Base-by-base conservation (phyloP, 1,140 invertebrate genomes). In the Neodiprion fabricii region DNA sequence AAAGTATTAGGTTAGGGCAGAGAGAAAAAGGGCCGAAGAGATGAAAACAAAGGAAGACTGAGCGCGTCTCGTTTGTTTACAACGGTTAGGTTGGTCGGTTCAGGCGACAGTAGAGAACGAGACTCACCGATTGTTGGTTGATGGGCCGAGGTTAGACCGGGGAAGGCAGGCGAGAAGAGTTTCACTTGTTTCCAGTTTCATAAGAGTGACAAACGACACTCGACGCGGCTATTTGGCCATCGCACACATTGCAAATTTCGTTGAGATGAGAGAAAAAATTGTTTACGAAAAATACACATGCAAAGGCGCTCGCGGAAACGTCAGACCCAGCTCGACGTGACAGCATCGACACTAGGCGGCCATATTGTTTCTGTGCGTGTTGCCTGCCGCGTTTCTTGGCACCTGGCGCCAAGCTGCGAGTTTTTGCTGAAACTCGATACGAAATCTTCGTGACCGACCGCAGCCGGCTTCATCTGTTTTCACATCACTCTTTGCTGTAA, bases 341-440 rank as follows among this genome's bases (percentile, higher is more conserved):
- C 81, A 84, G 80, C 84, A 77, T 78, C 76, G 82, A 80, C 78
- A 80, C 84, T 82, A 75, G 77, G 81, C 85, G 77, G 84, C 85
- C 86, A 87, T 86, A 71, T 86, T 86, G 82, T 61, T 4, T 61
- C 11, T 8, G n/a, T 61, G 11, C 1, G 28, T 40, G 28, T 40
- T 40, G 28, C 28, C 28, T 40, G 28, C 28, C 28, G 28, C 28
- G 28, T 40, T 40, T 40, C 28, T 40, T 40, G 28, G 66, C 49
- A 66, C 10, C 21, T 47, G 23, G 48, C 61, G 7, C 49, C 28
- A 17, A 12, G 23, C 53, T 17, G 47, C 61, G 7, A 2, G 14
- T 49, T 50, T 50, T 14, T 66, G 28, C 66, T 73, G 28, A 49
- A 69, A 21, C 72, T 48, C 48, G 66, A 48, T 68, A 73, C 69